Base-by-base conservation (phyloP, 1,140 invertebrate genomes). In the Drosophila quadrilineata region DNA sequence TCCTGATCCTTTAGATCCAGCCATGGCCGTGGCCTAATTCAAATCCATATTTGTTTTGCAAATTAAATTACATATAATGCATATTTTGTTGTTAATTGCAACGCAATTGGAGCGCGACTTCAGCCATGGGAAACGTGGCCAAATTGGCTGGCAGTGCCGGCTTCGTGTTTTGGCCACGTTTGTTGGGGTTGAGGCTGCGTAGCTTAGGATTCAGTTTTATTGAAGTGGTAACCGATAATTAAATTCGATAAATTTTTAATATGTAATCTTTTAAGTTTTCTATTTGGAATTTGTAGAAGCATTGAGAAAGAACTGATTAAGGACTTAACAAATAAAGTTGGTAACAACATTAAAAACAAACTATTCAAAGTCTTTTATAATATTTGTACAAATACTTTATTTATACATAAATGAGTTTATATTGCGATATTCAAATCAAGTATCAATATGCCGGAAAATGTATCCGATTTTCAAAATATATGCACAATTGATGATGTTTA, bases 251-350 rank as follows among this genome's bases (percentile, higher is more conserved):
- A 76, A 84, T 52, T 85, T 84, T 75, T 68, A 75, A 74, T 53
- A 62, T 75, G 66, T 86, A 84, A 62, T 85, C 77, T 64, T 65
- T 62, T 75, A 85, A 77, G 74, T 79, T 85, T 86, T 84, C 66
- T 63, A 59, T 85, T 86, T 80, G 74, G 70, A 84, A 85, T 71
- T 82, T 82, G 71, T 82, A 82, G 79, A 82, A 77, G 63, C 79
- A 86, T 84, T 85, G 80, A 58, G 53, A 84, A 84, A 84, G 79
- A 84, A 84, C 79, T 84, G 79, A 84, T 84, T 84, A 84, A 75
- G 80, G 84, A 84, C 77, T 76, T 82, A 84, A 84, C 70, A 86
- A 84, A 84, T 85, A 84, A 84, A 85, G 79, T 84, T 84, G 79
- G 79, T 85, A 85, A 79, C 79, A 84, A 84, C 79, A 85, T 67